Conservation (phyloP, 92 coral and sea anemone genomes). For the Muricea muricata region DNA sequence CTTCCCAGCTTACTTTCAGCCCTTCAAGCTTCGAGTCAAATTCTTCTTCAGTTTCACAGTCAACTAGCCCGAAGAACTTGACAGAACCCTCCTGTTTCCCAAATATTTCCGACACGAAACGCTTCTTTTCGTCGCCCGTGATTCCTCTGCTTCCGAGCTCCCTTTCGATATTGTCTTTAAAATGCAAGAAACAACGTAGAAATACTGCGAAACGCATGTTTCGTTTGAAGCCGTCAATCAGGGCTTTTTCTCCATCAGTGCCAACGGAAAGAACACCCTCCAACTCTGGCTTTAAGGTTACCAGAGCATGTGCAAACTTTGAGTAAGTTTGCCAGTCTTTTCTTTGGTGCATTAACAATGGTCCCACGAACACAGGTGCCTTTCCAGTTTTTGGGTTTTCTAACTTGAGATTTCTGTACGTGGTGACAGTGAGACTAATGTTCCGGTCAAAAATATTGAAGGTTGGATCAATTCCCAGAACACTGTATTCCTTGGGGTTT, state of each 20-base stretch:
- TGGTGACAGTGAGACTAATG: constrained; percentile 61
- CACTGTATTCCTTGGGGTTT: constrained; percentile 43
- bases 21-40: too few species aligned
- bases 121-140: too few species aligned
- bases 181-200: too few species aligned
- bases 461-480: constrained; percentile 60
- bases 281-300: constrained; percentile 23
- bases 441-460: constrained; percentile 56
- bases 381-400: constrained; percentile 40
- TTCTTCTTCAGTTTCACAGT: too few species aligned
- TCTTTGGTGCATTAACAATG: constrained; percentile 61
- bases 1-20: too few species aligned
- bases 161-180: too few species aligned
- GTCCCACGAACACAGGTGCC: constrained; percentile 59
- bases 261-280: constrained; percentile 55
- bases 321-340: constrained; percentile 63
- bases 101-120: too few species aligned
- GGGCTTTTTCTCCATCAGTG: too few species aligned
- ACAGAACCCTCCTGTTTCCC: too few species aligned
- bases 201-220: neutral
- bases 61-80: too few species aligned
- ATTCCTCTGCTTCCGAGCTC: too few species aligned
- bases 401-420: too few species aligned
- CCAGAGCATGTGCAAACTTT: constrained; percentile 53
- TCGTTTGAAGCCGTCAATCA: constrained; percentile 40